Base-by-base conservation (phyloP, 2,797 vertebrate genomes). In the Erethizon dorsatum region DNA sequence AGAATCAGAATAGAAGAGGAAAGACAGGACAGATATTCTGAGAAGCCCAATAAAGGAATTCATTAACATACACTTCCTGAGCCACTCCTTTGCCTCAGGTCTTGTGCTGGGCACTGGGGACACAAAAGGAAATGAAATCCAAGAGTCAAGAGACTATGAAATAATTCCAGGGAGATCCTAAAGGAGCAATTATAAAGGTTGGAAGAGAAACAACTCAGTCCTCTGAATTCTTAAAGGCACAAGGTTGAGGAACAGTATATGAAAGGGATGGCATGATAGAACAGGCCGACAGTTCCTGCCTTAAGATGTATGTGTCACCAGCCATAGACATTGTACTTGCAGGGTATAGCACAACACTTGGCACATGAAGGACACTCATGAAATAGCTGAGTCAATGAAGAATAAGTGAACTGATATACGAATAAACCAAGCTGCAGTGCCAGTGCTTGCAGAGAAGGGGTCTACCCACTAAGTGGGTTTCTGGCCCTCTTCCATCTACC, bases 181-280 rank as follows among this genome's bases (percentile, higher is more conserved):
- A 87, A 89, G 52, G 56, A 94, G 47, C 86, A 91, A 54, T 77
- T 71, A 67, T 3, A 28, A 52, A 82, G 65, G 33, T 0, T 63
- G n/a, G 31, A 90, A 89, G 88, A 77, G 80, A 96, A 90, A 90
- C 80, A 52, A 96, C n/a, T 33, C 28, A 15, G 67, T 31, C 15
- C 88, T 91, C 78, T 56, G 24, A 73, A 88, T 79, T 86, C 73
- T 33, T 37, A 75, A 63, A 90, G 82, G 90, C 73, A 75, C 2
- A 52, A 54, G 7, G 26, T 7, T 69, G 31, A 82, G 18, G 22
- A 83, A 82, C 3, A 80, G 33, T n/a, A 41, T 45, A n/a, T 71
- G 57, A 83, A 47, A 65, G 56, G 28, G 59, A 37, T n/a, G 54
- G 11, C 22, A 26, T 37, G 37, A 67, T 1, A 75, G 31, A 56